Evolutionary conservation across 2,113 vertebrate genomes (phyloP).

Genomic region (Rhabdomys dilectus): DNA sequence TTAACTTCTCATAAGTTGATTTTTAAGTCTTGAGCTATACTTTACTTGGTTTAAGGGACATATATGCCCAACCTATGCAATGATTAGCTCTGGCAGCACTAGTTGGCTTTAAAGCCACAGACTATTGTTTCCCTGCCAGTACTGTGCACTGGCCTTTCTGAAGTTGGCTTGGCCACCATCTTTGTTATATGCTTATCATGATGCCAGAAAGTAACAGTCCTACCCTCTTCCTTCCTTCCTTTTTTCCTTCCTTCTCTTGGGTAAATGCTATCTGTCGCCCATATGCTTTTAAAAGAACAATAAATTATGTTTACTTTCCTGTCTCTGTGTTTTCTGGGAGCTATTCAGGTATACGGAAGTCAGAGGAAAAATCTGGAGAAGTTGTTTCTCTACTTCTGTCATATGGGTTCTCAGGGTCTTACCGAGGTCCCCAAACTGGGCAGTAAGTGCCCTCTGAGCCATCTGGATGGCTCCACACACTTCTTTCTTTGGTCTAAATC

Average conservation of each 20-base stretch:
- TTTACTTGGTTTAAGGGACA: neutral
- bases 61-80: neutral
- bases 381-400: neutral
- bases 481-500: neutral
- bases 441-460: neutral
- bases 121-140: neutral
- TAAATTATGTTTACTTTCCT: neutral
- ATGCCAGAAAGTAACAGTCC: neutral
- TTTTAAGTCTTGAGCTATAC: constrained; percentile 9
- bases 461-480: neutral
- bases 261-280: neutral
- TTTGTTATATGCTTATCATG: neutral
- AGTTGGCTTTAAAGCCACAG: neutral
- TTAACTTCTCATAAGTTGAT: neutral
- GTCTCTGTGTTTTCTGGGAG: neutral
- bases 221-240: neutral
- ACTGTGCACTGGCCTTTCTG: neutral
- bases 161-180: neutral
- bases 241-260: neutral
- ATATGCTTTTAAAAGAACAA: neutral
- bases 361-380: neutral
- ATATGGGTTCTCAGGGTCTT: neutral
- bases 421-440: neutral
- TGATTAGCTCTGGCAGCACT: neutral
- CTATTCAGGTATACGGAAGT: neutral